phyloP scores from a whole-genome alignment of 2,113 vertebrate genomes.

The Gallinago media region DNA sequence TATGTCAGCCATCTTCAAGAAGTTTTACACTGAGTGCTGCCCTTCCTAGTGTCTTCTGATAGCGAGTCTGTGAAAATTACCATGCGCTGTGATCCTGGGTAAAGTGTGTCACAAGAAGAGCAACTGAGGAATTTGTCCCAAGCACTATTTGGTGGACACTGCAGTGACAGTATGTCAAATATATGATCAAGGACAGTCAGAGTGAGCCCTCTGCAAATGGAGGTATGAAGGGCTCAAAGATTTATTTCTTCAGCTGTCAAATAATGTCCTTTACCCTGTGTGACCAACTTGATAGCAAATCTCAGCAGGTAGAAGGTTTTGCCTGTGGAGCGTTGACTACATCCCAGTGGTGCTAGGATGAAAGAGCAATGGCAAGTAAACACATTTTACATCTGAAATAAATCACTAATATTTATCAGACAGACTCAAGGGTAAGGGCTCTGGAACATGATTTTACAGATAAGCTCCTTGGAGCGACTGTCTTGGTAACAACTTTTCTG shows the following conservation, averaged over 20 bases:
- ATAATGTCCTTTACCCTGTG: conserved; percentile 10
- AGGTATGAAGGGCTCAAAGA: background rate
- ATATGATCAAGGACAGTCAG: background rate
- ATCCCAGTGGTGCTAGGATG: background rate
- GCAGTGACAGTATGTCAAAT: background rate
- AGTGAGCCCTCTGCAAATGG: background rate
- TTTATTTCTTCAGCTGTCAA: conserved; percentile 18
- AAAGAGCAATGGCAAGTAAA: conserved; percentile 31
- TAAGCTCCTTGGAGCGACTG: background rate
- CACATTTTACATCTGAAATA: conserved; percentile 25
- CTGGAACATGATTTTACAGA: background rate
- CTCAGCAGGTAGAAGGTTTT: conserved; percentile 43
- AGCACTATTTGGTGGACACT: background rate
- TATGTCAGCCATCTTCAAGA: background rate
- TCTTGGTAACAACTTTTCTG: background rate
- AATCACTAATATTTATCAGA: background rate
- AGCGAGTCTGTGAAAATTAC: background rate
- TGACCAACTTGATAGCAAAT: conserved; percentile 1
- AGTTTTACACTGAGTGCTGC: accelerated
- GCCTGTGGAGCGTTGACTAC: conserved; percentile 1
- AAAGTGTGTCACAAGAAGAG: background rate
- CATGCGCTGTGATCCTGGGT: background rate
- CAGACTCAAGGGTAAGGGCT: background rate
- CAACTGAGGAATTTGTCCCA: background rate
- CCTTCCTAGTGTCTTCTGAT: background rate